Percentiles rank a stretch among this genome's conserved stretches.
Conservation (phyloP, 2,888 invertebrate species). For the Plebejus anna region DNA sequence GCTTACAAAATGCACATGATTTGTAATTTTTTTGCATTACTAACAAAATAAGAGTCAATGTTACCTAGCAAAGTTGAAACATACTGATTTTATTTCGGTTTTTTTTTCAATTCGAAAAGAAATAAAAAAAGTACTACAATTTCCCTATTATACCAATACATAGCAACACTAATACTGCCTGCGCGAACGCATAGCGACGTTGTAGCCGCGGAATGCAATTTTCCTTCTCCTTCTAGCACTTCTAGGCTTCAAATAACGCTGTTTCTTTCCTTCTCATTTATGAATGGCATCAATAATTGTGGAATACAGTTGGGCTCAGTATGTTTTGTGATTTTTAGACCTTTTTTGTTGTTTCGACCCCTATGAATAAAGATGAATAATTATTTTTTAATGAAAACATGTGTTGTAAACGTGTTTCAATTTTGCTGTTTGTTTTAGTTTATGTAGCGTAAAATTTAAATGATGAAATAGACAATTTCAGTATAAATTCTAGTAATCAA, state of each 20-base stretch:
- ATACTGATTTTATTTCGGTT: background rate
- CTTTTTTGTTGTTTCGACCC: slow-evolving; percentile 47
- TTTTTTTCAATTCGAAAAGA: background rate
- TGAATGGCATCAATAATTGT: slow-evolving; percentile 62
- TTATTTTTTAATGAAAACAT: slow-evolving; percentile 17
- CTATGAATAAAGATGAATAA: slow-evolving; percentile 3
- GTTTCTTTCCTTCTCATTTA: slow-evolving; percentile 64
- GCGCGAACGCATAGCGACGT: slow-evolving; percentile 45
- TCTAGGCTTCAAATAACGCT: slow-evolving; percentile 54
- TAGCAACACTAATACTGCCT: slow-evolving; percentile 39
- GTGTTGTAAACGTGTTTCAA: background rate
- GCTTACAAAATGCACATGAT: background rate
- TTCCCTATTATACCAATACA: background rate
- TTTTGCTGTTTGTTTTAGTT: slow-evolving; percentile 11
- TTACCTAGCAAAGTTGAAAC: background rate
- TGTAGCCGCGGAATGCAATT: slow-evolving; percentile 70
- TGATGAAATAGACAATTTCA: background rate
- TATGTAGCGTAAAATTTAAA: background rate
- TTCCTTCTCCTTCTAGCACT: slow-evolving; percentile 69
- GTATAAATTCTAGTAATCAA: background rate
- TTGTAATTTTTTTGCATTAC: background rate
- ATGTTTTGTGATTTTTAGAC: slow-evolving; percentile 46
- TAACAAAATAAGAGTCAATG: background rate
- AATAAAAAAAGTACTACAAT: background rate
- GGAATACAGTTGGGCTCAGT: slow-evolving; percentile 59